Evolutionary conservation across 2,888 invertebrate genomes (phyloP).

Genomic region (Oxytorus armatus): DNA sequence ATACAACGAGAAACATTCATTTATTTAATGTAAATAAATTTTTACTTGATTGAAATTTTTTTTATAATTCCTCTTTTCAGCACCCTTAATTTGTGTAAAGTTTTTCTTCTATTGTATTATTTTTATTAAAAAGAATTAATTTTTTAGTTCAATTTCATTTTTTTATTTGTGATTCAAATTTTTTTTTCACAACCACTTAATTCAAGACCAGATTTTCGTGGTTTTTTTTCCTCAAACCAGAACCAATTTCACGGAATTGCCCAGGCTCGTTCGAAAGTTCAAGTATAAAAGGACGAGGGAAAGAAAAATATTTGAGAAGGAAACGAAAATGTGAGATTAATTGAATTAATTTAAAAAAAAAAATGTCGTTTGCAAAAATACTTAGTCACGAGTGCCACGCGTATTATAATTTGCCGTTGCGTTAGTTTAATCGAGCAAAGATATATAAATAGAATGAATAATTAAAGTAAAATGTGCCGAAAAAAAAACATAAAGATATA

Average conservation of each 20-base stretch:
- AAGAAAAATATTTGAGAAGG: too few species aligned
- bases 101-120: background rate
- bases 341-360: too few species aligned
- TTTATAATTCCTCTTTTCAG: too few species aligned
- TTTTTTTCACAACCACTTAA: background rate
- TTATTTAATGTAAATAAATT: background rate
- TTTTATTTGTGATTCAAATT: too few species aligned
- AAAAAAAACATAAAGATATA: slow-evolving; percentile 39
- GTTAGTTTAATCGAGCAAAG: background rate
- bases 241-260: too few species aligned
- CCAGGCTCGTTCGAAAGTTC: too few species aligned
- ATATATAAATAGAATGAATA: background rate
- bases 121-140: background rate
- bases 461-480: slow-evolving; percentile 5
- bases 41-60: background rate
- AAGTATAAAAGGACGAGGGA: too few species aligned
- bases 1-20: slow-evolving; percentile 17
- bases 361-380: background rate
- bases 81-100: too few species aligned
- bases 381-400: background rate
- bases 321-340: too few species aligned
- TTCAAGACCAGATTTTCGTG: too few species aligned
- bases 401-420: too few species aligned
- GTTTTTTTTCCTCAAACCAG: too few species aligned
- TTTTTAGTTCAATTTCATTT: background rate